A percentile compares a stretch with the other conserved stretches of the same genome.
Conservation (phyloP, 2,797 vertebrate species). For the Channallabes apus region DNA sequence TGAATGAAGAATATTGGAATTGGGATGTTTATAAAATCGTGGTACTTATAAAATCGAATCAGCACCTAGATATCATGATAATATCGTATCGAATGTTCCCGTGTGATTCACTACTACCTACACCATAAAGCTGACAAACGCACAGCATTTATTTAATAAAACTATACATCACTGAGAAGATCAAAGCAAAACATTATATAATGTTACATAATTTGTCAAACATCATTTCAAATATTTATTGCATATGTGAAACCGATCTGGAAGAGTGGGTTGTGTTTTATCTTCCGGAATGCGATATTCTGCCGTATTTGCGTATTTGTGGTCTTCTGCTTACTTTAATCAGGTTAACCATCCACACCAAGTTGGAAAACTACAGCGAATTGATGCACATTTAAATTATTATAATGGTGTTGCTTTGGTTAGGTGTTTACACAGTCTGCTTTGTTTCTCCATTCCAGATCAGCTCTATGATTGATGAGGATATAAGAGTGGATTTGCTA, state of each 20-base stretch:
- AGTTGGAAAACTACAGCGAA: neutral
- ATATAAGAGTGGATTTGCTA: slow-evolving; percentile 70
- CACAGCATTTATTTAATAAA: slow-evolving; percentile 29
- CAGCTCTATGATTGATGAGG: slow-evolving; percentile 75
- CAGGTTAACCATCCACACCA: neutral
- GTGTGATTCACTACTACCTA: no score
- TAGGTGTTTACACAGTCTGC: slow-evolving; percentile 59
- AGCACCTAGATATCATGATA: no score
- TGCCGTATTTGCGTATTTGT: slow-evolving; percentile 13
- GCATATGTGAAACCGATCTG: slow-evolving; percentile 14
- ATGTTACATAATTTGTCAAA: neutral
- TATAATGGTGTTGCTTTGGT: slow-evolving; percentile 35
- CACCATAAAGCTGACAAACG: neutral
- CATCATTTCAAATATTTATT: neutral
- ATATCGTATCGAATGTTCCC: no score
- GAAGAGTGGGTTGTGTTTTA: neutral
- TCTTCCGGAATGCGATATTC: slow-evolving; percentile 2
- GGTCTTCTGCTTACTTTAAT: slow-evolving; percentile 34
- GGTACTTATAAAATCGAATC: no score
- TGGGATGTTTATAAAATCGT: no score
- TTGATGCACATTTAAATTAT: slow-evolving; percentile 16
- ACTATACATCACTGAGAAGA: slow-evolving; percentile 32
- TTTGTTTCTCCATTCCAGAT: slow-evolving; percentile 62
- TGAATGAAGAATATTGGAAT: no score
- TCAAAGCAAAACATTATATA: slow-evolving; percentile 1